Base-by-base conservation (phyloP, 2,113 vertebrate species). In the Rhynchomys soricoides region DNA sequence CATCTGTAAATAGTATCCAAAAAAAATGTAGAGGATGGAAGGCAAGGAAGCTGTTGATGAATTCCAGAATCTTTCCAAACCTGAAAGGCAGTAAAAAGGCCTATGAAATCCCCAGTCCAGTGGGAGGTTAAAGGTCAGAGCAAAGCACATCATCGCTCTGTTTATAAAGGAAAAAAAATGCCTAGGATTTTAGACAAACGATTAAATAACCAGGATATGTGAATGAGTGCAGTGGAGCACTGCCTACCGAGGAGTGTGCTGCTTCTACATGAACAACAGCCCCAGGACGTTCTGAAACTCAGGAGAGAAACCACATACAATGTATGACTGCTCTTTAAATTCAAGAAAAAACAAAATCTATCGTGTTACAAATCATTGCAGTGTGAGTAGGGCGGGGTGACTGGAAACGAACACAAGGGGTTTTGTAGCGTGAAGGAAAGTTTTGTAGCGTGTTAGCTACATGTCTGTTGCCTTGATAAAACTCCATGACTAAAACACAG, bases 81-180 rank as follows among this genome's bases (percentile, higher is more conserved):
- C 34, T 62, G 50, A 90, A 81, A 71, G 45, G 73, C 68, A 26
- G 17, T 78, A 68, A 93, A 88, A 83, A 55, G 17, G 22, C 55
- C 17, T 37, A 29, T 57, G 74, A 79, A 64, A 82, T 75, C 95
- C 40, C 29, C 22, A 79, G 2, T 17, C 40, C 48, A 79, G 4
- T 43, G 29, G 29, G 26, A 91, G 91, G 26, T 40, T 90, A 71
- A 82, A 75, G 17, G 37, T 71, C 16, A 71, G 70, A 71, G 21
- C 17, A 71, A n/a, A 7, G 50, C n/a, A 3, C 73, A 31, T 71
- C 3, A 34, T 90, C 55, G 12, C 62, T 91, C 70, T 91, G 74
- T 40, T 87, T 74, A n/a, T 75, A 95, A 85, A 94, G 62, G 52
- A 48, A 85, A 94, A 90, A 96, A 11, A 87, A 48, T 50, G 13